Evolutionary conservation across 2,797 vertebrate genomes (phyloP), one percentile per base, ranked within the genome.

Genomic region (Anabacerthia variegaticeps): DNA sequence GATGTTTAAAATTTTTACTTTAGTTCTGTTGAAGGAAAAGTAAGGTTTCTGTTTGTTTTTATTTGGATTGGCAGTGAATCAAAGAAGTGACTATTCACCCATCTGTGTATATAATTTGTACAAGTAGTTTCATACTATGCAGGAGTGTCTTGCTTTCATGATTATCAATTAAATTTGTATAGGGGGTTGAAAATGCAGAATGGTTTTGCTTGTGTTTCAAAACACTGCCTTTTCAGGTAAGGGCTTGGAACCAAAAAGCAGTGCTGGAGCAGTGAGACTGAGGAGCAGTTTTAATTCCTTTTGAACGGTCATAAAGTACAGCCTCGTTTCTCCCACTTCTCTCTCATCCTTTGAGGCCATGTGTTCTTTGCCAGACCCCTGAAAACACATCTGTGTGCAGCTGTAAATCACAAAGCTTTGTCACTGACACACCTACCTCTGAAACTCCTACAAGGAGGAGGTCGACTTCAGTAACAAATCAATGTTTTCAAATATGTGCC

Each of bases 251-350:
- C 30, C 28, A 39, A 44, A 92, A 66, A 41, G 27, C 32, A 56
- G 14, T 3, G 1, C 14, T 68, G 83, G 37, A 88, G 39, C 49
- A 79, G 63, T 41, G 37, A 59, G 28, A 12, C 4, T 68, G 19
- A 68, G 28, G 93, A 26, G 52, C 28, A 76, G 8, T 41, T 88
- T 82, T 85, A 52, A 56, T 82, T 90, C 9, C n/a, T 63, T 66
- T 52, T 75, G 48, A 92, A 79, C 14, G 43, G 58, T n/a, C 52
- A 56, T 48, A 85, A 76, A 91, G 68, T 34, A 10, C 48, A 92
- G 26, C 44, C 72, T 79, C 93, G 74, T 89, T 96, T 94, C 55
- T 95, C 23, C 26, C 21, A 55, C 77, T 94, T 93, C 74, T 83
- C 41, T 78, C 81, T 93, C 75, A 71, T 59, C 77, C 74, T 96